These are phyloP conservation scores for Conus ventricosus DNA, from an alignment of 1,140 invertebrate species.

Conservation along the genomic window DNA sequence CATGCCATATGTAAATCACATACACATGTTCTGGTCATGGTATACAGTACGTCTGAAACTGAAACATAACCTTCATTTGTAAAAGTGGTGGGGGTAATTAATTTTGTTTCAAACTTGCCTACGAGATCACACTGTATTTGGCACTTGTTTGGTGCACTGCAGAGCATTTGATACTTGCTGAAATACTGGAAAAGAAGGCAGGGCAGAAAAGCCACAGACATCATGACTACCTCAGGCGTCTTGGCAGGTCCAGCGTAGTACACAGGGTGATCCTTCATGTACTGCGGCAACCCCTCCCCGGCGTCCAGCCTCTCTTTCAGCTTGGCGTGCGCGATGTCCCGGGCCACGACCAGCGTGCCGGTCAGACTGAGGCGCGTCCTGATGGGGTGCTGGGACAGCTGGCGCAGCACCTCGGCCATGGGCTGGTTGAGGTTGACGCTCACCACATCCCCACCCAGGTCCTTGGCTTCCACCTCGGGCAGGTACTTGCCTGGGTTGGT, in stretches of 20 bases:
- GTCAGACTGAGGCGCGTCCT: constrained; percentile 71
- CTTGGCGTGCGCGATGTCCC: constrained; percentile 76
- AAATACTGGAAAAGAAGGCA: too few species aligned
- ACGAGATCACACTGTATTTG: too few species aligned
- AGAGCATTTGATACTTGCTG: too few species aligned
- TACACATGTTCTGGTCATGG: too few species aligned
- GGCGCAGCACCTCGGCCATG: constrained; percentile 65
- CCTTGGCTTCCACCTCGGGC: constrained; percentile 68
- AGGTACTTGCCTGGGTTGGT: constrained; percentile 73
- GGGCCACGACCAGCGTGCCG: constrained; percentile 73
- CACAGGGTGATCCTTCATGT: constrained; percentile 74
- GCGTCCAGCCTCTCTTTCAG: constrained; percentile 71
- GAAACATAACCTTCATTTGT: too few species aligned
- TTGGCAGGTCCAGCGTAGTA: constrained; percentile 76
- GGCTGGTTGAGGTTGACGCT: constrained; percentile 71
- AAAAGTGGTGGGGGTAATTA: too few species aligned
- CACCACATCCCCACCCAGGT: constrained; percentile 71
- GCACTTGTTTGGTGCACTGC: too few species aligned
- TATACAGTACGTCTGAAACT: too few species aligned
- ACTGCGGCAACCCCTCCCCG: constrained; percentile 72
- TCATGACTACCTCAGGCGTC: constrained; percentile 67
- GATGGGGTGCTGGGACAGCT: constrained; percentile 69
- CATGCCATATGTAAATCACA: too few species aligned
- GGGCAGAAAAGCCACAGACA: background rate
- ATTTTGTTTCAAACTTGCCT: too few species aligned